These are phyloP conservation scores for Cepphus grylle DNA, from an alignment of 2,113 vertebrate genomes.

Conservation along the genomic window DNA sequence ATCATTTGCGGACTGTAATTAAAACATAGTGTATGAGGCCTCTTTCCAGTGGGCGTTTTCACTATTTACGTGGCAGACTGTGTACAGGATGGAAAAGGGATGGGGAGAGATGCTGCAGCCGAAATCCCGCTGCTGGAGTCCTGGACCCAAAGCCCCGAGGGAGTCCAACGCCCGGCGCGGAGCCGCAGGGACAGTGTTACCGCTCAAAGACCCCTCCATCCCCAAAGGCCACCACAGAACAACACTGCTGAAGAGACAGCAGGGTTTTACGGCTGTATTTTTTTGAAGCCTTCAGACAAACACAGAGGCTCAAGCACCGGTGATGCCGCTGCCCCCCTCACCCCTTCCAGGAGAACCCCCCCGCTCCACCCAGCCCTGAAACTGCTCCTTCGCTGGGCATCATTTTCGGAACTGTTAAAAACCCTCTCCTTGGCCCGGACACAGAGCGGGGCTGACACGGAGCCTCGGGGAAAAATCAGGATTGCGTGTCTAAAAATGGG, in stretches of 20 bases:
- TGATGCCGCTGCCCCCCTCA: background rate
- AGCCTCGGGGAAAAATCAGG: background rate
- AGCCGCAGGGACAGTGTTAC: background rate
- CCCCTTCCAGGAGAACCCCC: background rate
- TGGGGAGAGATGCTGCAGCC: background rate
- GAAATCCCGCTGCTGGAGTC: background rate
- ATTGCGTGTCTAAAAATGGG: fast-evolving
- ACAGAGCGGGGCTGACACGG: background rate
- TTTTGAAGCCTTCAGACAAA: background rate
- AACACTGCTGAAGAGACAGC: fast-evolving
- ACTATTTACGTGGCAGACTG: fast-evolving
- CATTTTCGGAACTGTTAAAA: background rate
- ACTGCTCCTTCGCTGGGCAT: too few relatives aligned
- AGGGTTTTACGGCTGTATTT: background rate
- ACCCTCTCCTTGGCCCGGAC: background rate
- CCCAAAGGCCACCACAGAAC: background rate
- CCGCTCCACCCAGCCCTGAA: fast-evolving
- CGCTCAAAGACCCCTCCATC: background rate
- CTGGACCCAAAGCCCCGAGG: fast-evolving
- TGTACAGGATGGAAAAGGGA: background rate
- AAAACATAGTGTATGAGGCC: background rate
- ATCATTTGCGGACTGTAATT: background rate
- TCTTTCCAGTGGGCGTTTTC: fast-evolving
- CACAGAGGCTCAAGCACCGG: fast-evolving
- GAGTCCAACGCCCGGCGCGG: background rate